phyloP scores from a whole-genome alignment of 2,113 vertebrate genomes.

The Cyanoliseus patagonus region DNA sequence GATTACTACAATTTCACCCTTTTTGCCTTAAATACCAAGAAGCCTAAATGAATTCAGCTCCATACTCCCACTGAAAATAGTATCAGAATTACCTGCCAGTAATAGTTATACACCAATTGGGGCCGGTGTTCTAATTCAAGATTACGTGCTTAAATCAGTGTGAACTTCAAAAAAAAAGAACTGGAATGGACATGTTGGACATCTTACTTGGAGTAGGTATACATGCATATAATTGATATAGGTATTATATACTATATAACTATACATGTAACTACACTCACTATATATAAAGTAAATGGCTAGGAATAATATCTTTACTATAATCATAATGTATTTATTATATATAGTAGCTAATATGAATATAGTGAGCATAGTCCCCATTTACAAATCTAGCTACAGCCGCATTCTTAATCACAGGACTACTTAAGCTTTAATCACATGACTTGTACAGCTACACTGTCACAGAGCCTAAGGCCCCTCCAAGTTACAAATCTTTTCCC shows the following conservation, averaged over 20 bases:
- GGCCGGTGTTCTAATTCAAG: not conserved
- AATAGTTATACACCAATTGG: not conserved
- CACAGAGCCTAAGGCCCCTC: not conserved
- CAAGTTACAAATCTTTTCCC: not conserved
- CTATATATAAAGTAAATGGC: not conserved
- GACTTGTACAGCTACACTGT: fast-evolving
- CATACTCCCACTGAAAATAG: not conserved
- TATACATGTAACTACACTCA: not conserved
- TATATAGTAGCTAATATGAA: not conserved
- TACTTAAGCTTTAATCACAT: not conserved
- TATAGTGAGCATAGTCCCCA: fast-evolving
- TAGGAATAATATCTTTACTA: not conserved
- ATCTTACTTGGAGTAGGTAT: not conserved
- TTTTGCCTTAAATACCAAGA: not conserved
- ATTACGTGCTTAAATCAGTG: not conserved
- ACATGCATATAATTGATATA: not conserved
- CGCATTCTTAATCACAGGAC: not conserved
- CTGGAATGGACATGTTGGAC: not conserved
- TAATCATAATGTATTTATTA: not conserved
- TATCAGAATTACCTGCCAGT: not conserved
- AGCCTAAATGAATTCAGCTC: not conserved
- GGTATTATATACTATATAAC: not conserved
- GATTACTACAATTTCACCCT: not conserved
- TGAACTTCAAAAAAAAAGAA: not conserved
- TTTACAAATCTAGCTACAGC: not conserved